These are phyloP conservation scores for Amiota mariae DNA, from an alignment of 2,888 invertebrate species.

Conservation along the genomic window DNA sequence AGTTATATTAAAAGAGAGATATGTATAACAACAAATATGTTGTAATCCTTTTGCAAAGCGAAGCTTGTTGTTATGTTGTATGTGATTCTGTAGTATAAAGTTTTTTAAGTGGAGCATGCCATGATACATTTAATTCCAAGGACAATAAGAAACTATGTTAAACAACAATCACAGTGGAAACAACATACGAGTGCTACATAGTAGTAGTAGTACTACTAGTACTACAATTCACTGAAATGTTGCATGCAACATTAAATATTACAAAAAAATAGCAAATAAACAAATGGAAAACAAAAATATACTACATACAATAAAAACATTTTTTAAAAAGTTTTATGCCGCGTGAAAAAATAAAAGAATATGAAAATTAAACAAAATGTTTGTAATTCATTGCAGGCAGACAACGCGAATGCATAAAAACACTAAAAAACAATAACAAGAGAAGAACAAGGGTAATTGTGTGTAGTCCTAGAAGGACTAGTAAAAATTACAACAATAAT, in stretches of 20 bases:
- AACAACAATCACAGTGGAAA: slow-evolving; percentile 67
- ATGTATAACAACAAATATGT: slow-evolving; percentile 28
- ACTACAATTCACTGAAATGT: slow-evolving; percentile 67
- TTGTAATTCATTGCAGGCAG: slow-evolving; percentile 25
- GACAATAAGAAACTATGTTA: slow-evolving; percentile 63
- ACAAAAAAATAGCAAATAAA: slow-evolving; percentile 20
- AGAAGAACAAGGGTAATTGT: no score
- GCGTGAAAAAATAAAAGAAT: not conserved
- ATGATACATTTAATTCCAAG: slow-evolving; percentile 61
- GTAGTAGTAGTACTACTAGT: no score
- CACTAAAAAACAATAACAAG: no score
- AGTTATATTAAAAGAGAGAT: slow-evolving; percentile 33
- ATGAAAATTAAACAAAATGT: slow-evolving; percentile 21
- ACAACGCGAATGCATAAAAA: no score
- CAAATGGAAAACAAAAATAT: slow-evolving; percentile 23
- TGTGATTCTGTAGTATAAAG: slow-evolving; percentile 38
- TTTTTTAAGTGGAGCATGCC: slow-evolving; percentile 64
- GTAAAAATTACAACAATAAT: slow-evolving; percentile 23
- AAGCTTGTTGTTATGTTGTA: slow-evolving; percentile 3
- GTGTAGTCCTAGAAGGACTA: not conserved
- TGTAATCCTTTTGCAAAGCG: not conserved
- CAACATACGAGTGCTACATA: no score
- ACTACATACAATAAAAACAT: slow-evolving; percentile 22
- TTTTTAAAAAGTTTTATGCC: slow-evolving; percentile 15
- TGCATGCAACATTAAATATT: slow-evolving; percentile 69